Base-by-base conservation (phyloP, 2,113 vertebrate species). In the Hiodon tergisus region DNA sequence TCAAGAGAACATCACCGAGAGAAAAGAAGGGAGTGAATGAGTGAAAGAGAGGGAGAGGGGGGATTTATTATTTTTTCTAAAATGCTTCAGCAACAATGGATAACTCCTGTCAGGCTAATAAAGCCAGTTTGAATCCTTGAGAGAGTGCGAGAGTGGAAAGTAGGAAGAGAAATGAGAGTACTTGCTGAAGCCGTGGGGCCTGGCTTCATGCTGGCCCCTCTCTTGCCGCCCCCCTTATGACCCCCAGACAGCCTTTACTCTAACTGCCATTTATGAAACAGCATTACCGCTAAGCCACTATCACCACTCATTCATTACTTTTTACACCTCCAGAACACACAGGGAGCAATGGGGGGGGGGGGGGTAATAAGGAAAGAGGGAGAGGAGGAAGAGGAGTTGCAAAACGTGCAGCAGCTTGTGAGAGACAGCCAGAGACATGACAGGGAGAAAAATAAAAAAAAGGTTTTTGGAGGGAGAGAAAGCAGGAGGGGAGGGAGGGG, bases 241-340 rank as follows among this genome's bases (percentile, higher is more conserved):
- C 75, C 72, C 75, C 75, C 51, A 77, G 75, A 72, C 69, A 72
- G 75, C 61, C 53, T 67, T 72, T 71, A 77, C 69, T 55, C 75
- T 77, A 77, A 72, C 75, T 65, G 75, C 75, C 75, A 71, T 77
- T 77, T 77, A 77, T 69, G 75, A 71, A 77, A 72, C 61, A 55
- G 58, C 69, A 66, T 77, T 66, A 72, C 61, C 13, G 69, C 59
- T 52, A 58, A 57, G 59, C 53, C 50, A 77, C 75, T 57, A 70
- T 58, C 58, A 54, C 14, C 16, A 13, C 61, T 77, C 68, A 77
- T 77, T 77, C 68, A 77, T 77, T 77, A 77, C 69, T 67, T 50
- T 46, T 77, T 66, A 11, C 67, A 62, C 58, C 48, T 71, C 50
- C 31, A 55, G 48, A 4, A 8, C 31, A 71, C 47, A 11, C 17